Conservation (phyloP, 2,797 vertebrate species). For the Enteromius radiatus region DNA sequence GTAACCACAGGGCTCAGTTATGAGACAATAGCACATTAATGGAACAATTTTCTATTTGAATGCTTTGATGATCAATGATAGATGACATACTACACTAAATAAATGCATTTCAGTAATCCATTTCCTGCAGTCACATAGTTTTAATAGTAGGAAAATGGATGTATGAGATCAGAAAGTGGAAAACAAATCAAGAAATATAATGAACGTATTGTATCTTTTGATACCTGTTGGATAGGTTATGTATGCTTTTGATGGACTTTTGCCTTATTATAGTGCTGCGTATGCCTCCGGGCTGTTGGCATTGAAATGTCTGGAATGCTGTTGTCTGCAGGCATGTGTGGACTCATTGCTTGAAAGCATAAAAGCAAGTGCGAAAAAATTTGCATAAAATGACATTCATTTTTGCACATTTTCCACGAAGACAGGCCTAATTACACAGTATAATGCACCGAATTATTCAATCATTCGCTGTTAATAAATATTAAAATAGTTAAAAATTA, state of each 20-base stretch:
- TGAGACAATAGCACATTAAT: conserved; percentile 17
- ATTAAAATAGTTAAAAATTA: no score
- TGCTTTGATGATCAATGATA: neutral
- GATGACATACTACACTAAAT: neutral
- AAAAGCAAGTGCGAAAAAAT: neutral
- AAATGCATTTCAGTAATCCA: neutral
- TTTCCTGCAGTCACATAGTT: neutral
- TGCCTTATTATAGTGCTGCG: neutral
- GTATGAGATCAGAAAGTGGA: neutral
- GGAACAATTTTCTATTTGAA: neutral
- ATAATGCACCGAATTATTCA: neutral
- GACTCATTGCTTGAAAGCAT: conserved; percentile 1
- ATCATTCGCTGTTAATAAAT: no score
- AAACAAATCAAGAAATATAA: neutral
- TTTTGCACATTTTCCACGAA: neutral
- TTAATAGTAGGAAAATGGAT: neutral
- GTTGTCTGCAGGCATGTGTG: neutral
- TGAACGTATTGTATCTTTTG: conserved; percentile 3
- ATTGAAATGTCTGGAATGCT: conserved; percentile 23
- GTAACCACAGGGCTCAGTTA: conserved; percentile 14
- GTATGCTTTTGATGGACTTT: neutral
- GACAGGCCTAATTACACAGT: neutral
- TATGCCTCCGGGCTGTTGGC: neutral
- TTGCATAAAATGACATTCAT: neutral
- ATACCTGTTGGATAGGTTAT: conserved; percentile 21